Conservation (phyloP, 2,113 vertebrate species). For the Capra hircus region DNA sequence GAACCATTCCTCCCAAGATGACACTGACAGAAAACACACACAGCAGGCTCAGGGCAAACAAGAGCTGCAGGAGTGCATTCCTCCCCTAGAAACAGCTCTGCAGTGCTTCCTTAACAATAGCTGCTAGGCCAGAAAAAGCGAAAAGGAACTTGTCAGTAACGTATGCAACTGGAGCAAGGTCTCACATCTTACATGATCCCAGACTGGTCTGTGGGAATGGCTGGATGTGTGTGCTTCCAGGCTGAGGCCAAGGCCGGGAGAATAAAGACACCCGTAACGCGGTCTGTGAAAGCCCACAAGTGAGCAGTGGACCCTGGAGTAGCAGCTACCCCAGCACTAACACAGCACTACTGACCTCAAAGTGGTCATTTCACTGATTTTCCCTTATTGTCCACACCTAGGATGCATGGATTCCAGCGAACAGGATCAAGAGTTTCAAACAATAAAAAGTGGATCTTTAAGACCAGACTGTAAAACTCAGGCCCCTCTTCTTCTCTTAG, state of each 20-base stretch:
- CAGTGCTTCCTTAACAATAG: background rate
- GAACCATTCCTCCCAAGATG: background rate
- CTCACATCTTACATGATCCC: background rate
- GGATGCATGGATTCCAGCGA: background rate
- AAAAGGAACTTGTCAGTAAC: background rate
- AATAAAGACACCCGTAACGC: accelerated
- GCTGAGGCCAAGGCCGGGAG: background rate
- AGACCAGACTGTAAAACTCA: background rate
- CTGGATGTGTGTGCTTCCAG: no score
- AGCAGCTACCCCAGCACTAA: background rate
- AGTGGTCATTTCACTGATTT: accelerated
- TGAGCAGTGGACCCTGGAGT: background rate
- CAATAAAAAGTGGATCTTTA: background rate
- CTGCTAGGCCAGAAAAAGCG: background rate
- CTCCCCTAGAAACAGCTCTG: no score
- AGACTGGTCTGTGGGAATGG: background rate
- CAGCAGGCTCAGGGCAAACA: background rate
- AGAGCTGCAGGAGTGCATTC: background rate
- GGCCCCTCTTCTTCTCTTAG: background rate
- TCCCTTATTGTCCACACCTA: background rate
- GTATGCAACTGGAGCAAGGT: background rate
- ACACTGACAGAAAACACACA: background rate
- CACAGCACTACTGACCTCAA: background rate
- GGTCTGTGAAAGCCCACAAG: background rate
- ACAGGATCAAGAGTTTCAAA: background rate